Base-by-base conservation (phyloP, 2,113 vertebrate genomes). In the Lasiurus borealis region DNA sequence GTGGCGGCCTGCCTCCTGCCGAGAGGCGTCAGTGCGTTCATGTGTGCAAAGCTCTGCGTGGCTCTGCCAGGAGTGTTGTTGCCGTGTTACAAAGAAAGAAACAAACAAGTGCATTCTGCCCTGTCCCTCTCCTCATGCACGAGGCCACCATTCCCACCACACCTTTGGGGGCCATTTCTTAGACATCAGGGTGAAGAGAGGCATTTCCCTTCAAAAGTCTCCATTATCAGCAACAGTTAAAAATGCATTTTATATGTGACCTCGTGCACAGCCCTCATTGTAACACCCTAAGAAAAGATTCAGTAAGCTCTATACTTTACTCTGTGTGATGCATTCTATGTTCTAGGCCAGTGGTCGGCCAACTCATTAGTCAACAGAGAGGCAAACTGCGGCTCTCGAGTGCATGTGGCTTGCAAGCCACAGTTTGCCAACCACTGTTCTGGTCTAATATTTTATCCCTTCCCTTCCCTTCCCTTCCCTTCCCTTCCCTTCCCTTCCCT, bases 121-220 rank as follows among this genome's bases (percentile, higher is more conserved):
- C 1, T 69, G 25, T 2, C 4, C 11, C 12, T 59, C 34, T 68
- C 6, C 8, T 3, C 10, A 23, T 18, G 19, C 40, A 4, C 1
- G 44, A 77, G 46, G 54, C 66, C n/a, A 2, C 93, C 59, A 27
- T 3, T 31, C 52, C 73, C 18, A 5, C 6, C 11, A 19, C 6
- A 6, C 16, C 18, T 50, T 78, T 1, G 13, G 75, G 73, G 90
- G 50, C 80, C 40, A 44, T 48, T 89, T 91, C 50, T 87, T 57
- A 34, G 36, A 75, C 9, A 69, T 34, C 34, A 62, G 71, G 18
- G 72, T 29, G 1, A 40, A 75, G n/a, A 29, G 31, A 13, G 29
- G 25, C 23, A n/a, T 8, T 3, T 34, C 15, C 62, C 52, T 90
- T 86, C 13, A 14, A 52, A 54, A 48, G 7, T 25, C 21, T 54